phyloP scores from a whole-genome alignment of 2,113 vertebrate genomes.

The Triplophysa dalaica region DNA sequence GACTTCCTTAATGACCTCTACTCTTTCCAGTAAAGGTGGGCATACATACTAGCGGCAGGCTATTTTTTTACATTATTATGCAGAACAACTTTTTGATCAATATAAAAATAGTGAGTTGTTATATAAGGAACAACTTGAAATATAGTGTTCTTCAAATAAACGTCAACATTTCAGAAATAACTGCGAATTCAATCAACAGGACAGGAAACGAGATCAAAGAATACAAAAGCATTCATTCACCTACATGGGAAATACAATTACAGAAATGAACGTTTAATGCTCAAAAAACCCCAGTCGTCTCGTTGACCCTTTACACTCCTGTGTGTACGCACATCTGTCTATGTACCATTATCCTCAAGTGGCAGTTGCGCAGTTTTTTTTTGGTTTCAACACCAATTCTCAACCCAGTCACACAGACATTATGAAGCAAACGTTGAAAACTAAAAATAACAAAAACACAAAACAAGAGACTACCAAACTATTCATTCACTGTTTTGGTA shows the following conservation, averaged over 20 bases:
- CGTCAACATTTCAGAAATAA: slow-evolving; percentile 43
- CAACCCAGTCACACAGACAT: slow-evolving; percentile 51
- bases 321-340: slow-evolving; percentile 21
- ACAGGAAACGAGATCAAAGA: slow-evolving; percentile 37
- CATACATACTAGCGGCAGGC: slow-evolving; percentile 24
- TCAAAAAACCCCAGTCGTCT: neutral
- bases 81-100: slow-evolving; percentile 44
- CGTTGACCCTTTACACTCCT: slow-evolving; percentile 24
- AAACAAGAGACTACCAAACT: slow-evolving; percentile 51
- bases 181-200: slow-evolving; percentile 33
- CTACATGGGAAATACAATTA: slow-evolving; percentile 43
- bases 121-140: slow-evolving; percentile 49
- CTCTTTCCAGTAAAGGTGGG: slow-evolving; percentile 3
- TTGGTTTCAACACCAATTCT: slow-evolving; percentile 64
- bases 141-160: slow-evolving; percentile 38
- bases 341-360: slow-evolving; percentile 51
- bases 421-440: slow-evolving; percentile 60
- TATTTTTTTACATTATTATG: slow-evolving; percentile 40
- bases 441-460: slow-evolving; percentile 54
- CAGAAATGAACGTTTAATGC: slow-evolving; percentile 28
- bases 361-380: slow-evolving; percentile 58
- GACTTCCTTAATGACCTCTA: neutral
- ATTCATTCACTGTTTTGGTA: slow-evolving; percentile 70
- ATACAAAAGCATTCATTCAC: slow-evolving; percentile 44
- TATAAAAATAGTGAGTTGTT: slow-evolving; percentile 60